Percentiles rank a stretch among this genome's conserved stretches.
phyloP scores from a whole-genome alignment of 2,888 invertebrate genomes.

The Megamerina dolium region DNA sequence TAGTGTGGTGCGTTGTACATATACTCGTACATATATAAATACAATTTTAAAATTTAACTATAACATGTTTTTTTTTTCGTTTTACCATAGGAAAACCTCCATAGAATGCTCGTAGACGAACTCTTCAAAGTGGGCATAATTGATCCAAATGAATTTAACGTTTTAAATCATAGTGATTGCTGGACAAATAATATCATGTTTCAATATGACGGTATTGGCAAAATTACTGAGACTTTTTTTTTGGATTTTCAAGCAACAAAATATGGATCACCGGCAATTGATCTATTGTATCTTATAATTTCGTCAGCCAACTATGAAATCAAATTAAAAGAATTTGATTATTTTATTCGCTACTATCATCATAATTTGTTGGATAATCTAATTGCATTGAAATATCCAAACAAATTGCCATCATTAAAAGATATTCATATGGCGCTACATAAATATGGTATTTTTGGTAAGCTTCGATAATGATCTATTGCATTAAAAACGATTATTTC shows the following conservation, averaged over 20 bases:
- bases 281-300: slow-evolving; percentile 35
- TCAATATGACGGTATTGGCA: slow-evolving; percentile 25
- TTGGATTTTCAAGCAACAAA: slow-evolving; percentile 29
- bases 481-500: not conserved
- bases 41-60: no score
- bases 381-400: slow-evolving; percentile 26
- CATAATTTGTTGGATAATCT: slow-evolving; percentile 29
- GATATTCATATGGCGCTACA: slow-evolving; percentile 34
- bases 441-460: slow-evolving; percentile 33
- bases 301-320: slow-evolving; percentile 27
- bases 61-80: no score
- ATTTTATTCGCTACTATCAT: slow-evolving; percentile 31
- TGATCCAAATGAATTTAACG: slow-evolving; percentile 27
- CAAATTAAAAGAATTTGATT: slow-evolving; percentile 33
- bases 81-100: slow-evolving; percentile 7
- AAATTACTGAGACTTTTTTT: slow-evolving; percentile 28
- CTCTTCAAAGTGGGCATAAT: slow-evolving; percentile 2
- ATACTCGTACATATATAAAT: no score
- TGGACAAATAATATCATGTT: slow-evolving; percentile 37
- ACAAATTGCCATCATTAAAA: slow-evolving; percentile 30
- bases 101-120: slow-evolving; percentile 19
- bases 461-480: slow-evolving; percentile 10
- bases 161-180: slow-evolving; percentile 38
- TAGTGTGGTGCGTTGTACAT: slow-evolving; percentile 24
- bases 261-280: slow-evolving; percentile 32